Conservation (phyloP, 2,888 invertebrate species). For the Tillus elongatus region DNA sequence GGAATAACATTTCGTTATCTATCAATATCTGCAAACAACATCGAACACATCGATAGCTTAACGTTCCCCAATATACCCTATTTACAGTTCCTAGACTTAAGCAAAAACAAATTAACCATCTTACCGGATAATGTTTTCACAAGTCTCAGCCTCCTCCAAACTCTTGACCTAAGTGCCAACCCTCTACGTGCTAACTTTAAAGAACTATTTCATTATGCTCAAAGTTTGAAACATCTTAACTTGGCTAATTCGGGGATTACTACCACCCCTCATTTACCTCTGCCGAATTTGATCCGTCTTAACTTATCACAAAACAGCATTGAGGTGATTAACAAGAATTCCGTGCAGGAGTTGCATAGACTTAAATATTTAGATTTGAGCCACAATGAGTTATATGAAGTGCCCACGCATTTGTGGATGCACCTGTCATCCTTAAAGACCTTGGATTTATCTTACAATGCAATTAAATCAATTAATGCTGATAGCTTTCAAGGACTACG, state of each 20-base stretch:
- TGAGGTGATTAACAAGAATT: constrained; percentile 57
- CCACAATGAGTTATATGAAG: constrained; percentile 64
- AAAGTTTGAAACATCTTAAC: constrained; percentile 67
- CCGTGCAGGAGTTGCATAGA: constrained; percentile 60
- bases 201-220: constrained; percentile 79
- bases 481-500: constrained; percentile 63
- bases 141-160: constrained; percentile 66
- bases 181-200: constrained; percentile 76
- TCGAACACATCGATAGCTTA: constrained; percentile 80
- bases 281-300: constrained; percentile 68
- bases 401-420: constrained; percentile 68
- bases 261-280: constrained; percentile 64
- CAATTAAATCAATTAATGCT: constrained; percentile 61
- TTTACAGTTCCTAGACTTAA: constrained; percentile 66
- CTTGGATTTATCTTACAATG: constrained; percentile 74
- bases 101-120: constrained; percentile 72
- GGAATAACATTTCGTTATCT: constrained; percentile 70
- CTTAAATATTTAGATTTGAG: constrained; percentile 67
- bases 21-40: constrained; percentile 67
- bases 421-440: constrained; percentile 62
- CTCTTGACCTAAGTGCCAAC: constrained; percentile 73
- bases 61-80: constrained; percentile 78
- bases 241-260: constrained; percentile 69
- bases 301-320: constrained; percentile 74
- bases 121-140: constrained; percentile 84